Evolutionary conservation across 2,888 invertebrate genomes (phyloP).

Genomic region (Ophion obscuratus): DNA sequence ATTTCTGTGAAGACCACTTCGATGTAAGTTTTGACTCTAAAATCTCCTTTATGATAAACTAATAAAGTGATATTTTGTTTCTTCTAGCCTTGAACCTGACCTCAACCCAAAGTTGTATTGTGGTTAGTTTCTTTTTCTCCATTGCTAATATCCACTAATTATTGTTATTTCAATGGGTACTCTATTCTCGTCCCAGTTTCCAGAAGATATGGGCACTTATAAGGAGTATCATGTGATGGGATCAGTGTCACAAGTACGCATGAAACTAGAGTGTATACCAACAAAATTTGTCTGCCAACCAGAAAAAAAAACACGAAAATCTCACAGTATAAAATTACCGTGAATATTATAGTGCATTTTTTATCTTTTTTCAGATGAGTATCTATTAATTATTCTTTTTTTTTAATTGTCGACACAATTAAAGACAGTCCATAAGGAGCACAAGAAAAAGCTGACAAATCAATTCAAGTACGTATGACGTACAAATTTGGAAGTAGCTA

Average conservation of each 20-base stretch:
- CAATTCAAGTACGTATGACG: no score
- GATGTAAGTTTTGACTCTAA: background rate
- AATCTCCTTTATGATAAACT: background rate
- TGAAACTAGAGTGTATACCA: background rate
- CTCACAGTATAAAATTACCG: background rate
- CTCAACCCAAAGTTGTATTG: background rate
- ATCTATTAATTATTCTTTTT: no score
- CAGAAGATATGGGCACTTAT: constrained; percentile 10
- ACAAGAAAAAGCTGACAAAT: no score
- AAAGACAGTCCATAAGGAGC: no score
- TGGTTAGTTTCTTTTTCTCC: background rate
- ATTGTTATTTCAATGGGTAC: background rate
- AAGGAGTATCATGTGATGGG: constrained; percentile 11
- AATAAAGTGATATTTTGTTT: background rate
- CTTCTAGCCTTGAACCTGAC: background rate
- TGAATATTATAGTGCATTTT: no score
- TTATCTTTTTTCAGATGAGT: no score
- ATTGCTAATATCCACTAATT: background rate
- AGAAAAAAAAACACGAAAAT: background rate
- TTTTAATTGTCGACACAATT: no score
- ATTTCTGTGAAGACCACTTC: constrained; percentile 7
- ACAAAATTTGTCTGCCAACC: constrained; percentile 2
- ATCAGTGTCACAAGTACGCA: background rate
- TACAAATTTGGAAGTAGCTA: no score
- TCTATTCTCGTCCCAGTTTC: background rate